phyloP scores from a whole-genome alignment of 2,797 vertebrate species.

The Acridotheres tristis region DNA sequence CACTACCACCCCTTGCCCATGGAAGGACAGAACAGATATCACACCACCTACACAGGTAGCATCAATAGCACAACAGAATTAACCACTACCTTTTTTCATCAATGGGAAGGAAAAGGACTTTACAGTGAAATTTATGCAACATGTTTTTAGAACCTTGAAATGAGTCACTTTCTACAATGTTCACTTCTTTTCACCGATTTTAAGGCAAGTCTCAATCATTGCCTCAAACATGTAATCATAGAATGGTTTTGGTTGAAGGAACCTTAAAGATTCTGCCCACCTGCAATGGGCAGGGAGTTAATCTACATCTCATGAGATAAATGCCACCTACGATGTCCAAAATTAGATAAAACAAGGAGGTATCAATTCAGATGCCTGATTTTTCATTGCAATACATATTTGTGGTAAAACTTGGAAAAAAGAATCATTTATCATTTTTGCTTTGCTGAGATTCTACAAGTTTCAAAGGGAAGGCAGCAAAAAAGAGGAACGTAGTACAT shows the following conservation, averaged over 20 bases:
- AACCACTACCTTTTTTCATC: not conserved
- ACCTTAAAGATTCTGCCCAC: not conserved
- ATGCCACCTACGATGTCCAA: not conserved
- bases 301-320: not conserved
- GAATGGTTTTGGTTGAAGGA: not conserved
- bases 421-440: not conserved
- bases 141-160: not conserved
- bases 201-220: not conserved
- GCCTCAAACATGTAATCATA: not conserved
- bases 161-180: not conserved
- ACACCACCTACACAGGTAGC: rapidly evolving
- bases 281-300: not conserved
- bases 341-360: not conserved
- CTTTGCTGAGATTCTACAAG: conserved; percentile 9
- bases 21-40: not conserved
- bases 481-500: not conserved
- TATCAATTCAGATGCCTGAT: not conserved
- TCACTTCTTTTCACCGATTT: not conserved
- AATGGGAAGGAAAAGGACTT: not conserved
- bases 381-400: not conserved
- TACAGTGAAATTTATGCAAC: not conserved
- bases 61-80: not conserved
- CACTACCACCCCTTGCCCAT: not conserved
- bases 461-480: not conserved
- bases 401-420: not conserved